These are phyloP conservation scores for Peromyscus californicus DNA, from an alignment of 2,113 vertebrate species.

Conservation along the genomic window DNA sequence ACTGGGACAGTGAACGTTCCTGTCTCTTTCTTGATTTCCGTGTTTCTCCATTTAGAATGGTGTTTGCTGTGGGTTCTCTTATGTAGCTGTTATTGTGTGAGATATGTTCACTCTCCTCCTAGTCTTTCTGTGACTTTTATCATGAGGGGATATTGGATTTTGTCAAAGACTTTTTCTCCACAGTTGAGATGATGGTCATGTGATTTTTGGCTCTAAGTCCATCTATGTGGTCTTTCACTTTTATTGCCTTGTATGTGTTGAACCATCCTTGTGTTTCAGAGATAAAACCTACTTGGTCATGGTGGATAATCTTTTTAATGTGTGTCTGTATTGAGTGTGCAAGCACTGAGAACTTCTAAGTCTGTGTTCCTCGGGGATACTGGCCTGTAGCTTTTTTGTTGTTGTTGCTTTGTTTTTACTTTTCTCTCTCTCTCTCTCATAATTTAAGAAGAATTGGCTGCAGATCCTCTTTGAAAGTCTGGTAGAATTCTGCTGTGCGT, in stretches of 20 bases:
- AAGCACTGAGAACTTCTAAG: not conserved
- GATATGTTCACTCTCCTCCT: not conserved
- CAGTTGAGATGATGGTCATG: not conserved
- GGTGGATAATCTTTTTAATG: not conserved
- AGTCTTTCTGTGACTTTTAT: not conserved
- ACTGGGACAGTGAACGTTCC: not conserved
- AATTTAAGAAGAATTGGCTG: not conserved
- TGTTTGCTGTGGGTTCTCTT: not conserved
- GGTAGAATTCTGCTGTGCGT: not conserved
- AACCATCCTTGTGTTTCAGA: not conserved
- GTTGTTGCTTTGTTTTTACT: not conserved
- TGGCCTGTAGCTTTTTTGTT: not conserved
- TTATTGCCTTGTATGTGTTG: not conserved
- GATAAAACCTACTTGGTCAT: not conserved
- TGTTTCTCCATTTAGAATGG: not conserved
- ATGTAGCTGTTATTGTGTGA: not conserved
- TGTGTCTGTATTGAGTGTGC: not conserved
- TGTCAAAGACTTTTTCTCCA: not conserved
- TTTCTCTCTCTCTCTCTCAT: not conserved
- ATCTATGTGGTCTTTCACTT: not conserved
- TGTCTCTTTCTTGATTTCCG: not conserved
- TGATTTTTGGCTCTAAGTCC: not conserved
- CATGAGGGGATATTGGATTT: not conserved
- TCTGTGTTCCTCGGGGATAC: not conserved
- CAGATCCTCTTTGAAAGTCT: not conserved